These are phyloP conservation scores for Fulica atra DNA, from an alignment of 2,113 vertebrate genomes.

Conservation along the genomic window DNA sequence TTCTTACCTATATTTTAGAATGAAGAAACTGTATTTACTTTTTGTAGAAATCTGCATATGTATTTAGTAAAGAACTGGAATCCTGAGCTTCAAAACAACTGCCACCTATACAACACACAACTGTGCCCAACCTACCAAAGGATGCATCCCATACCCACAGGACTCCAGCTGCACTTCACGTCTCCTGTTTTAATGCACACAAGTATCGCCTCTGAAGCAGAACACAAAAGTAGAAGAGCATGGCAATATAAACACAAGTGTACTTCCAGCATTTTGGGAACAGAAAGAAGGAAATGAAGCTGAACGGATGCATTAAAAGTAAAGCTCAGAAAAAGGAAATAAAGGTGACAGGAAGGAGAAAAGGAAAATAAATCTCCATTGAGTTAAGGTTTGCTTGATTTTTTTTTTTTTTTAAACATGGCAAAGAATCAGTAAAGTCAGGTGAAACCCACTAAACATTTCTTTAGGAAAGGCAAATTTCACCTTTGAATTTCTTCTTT, in stretches of 20 bases:
- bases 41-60: not conserved
- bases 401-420: not conserved
- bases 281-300: not conserved
- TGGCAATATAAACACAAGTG: fast-evolving
- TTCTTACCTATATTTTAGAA: not conserved
- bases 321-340: not conserved
- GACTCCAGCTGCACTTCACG: no score
- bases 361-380: not conserved
- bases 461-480: not conserved
- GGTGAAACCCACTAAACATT: not conserved
- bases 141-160: fast-evolving
- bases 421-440: not conserved
- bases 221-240: not conserved
- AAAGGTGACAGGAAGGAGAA: not conserved
- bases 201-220: not conserved
- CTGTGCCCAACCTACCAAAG: not conserved
- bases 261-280: not conserved
- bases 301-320: not conserved
- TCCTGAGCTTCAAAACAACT: not conserved
- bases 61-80: not conserved
- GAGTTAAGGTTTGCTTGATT: not conserved
- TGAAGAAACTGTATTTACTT: not conserved
- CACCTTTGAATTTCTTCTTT: not conserved
- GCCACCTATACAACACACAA: not conserved
- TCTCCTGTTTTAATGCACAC: not conserved